A percentile compares a stretch with the other conserved stretches of the same genome.
Evolutionary conservation across 2,113 vertebrate genomes (phyloP).

Genomic region (Oxygymnocypris stewartii): DNA sequence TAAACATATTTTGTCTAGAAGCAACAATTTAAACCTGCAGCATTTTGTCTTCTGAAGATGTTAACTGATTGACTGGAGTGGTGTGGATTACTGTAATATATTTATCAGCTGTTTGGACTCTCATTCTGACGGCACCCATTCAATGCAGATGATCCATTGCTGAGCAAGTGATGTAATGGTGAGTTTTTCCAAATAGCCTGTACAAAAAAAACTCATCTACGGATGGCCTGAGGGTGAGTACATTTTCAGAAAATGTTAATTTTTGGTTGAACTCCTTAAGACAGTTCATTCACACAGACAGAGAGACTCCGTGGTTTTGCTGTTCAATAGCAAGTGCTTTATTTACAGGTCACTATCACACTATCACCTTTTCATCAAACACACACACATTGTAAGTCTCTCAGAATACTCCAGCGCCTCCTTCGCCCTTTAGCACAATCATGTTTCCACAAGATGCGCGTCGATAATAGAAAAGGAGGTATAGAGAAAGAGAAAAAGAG

Average conservation of each 20-base stretch:
- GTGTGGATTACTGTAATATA: too few species aligned
- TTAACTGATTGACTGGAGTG: too few species aligned
- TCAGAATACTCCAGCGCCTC: neutral
- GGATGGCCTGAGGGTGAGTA: neutral
- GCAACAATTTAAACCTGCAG: too few species aligned
- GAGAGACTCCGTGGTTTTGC: neutral
- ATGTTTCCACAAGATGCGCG: neutral
- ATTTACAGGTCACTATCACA: slow-evolving; percentile 6
- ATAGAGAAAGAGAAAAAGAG: neutral
- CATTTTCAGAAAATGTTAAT: neutral
- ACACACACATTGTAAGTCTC: neutral
- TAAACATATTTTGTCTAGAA: too few species aligned
- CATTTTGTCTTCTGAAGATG: too few species aligned
- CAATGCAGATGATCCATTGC: too few species aligned
- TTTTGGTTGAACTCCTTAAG: neutral
- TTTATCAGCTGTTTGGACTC: too few species aligned
- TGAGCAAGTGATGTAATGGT: too few species aligned
- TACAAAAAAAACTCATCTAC: neutral
- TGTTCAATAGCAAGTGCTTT: neutral
- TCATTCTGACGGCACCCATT: too few species aligned
- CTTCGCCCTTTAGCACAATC: neutral
- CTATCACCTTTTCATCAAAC: neutral
- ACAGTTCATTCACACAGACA: neutral
- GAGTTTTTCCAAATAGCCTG: neutral
- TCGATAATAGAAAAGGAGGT: neutral